Base-by-base conservation (phyloP, 2,113 vertebrate species). In the Poecilia latipinna region DNA sequence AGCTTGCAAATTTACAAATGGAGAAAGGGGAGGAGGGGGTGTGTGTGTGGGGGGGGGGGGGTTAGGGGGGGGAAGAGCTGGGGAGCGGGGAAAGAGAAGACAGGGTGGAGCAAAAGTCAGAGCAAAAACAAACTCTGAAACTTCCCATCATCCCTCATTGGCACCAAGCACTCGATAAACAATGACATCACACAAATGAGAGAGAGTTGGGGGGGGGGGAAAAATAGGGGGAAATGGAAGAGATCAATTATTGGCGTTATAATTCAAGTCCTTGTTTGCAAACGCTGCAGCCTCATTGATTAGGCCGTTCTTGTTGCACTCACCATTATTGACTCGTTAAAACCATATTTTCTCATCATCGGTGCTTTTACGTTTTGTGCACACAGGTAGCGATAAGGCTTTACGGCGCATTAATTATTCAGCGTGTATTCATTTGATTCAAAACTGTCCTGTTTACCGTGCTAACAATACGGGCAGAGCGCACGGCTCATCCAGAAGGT, bases 1-100 rank as follows among this genome's bases (percentile, higher is more conserved):
- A 96, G 96, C 97, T 97, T 97, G 96, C 96, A 97, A 95, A 97
- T 97, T 99, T 97, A 67, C 96, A 96, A 96, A 96, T 96, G 93
- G 88, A 95, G 96, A 74, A 93, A 93, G 94, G 94, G 19, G 29
- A 31, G 22, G 54, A 5, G 12, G 19, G 32, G 29, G 28, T 33
- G 22, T n/a, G n/a, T n/a, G n/a, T n/a, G n/a, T n/a, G 7, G 13
- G 12, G 32, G 17, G n/a, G 54, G 7, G 17, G 19, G 32, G 31
- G 73, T 93, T 94, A 93, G 91, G 92, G 61, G 32, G 54, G 32
- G 68, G 92, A 17, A 29, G n/a, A 1, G 31, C 8, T 13, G n/a
- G 39, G 68, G 93, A 93, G 92, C 91, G 92, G 93, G 93, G 94
- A 19, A 12, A 63, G 67, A 19, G n/a, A 15, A 90, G 93, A 94